Evolutionary conservation across 2,797 vertebrate species (phyloP).

Genomic region (Toxotes lorentzi): DNA sequence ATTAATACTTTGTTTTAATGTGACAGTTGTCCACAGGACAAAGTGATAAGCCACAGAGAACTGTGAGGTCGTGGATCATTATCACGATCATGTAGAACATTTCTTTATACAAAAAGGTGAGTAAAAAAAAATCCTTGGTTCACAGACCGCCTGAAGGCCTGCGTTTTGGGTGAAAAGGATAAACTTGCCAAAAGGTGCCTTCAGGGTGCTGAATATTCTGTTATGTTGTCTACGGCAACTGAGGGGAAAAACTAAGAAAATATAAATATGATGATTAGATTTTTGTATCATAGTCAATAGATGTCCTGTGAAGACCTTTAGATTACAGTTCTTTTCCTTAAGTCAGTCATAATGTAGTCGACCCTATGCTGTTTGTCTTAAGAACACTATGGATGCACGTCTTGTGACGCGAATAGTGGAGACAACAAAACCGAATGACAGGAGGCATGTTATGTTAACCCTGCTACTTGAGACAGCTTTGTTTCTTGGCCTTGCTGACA

Average conservation of each 20-base stretch:
- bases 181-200: not conserved
- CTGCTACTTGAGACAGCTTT: not conserved
- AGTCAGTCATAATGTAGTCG: not conserved
- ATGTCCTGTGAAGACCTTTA: not conserved
- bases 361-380: constrained; percentile 7
- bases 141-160: not conserved
- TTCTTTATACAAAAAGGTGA: not conserved
- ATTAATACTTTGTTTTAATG: not conserved
- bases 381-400: not conserved
- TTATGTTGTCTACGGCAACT: not conserved
- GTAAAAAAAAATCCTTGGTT: not conserved
- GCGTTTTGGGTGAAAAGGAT: not conserved
- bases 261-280: not conserved
- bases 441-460: not conserved
- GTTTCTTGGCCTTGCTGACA: not conserved
- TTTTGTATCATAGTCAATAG: not conserved
- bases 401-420: constrained; percentile 24
- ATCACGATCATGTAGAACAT: not conserved
- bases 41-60: not conserved
- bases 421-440: constrained; percentile 1
- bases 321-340: not conserved
- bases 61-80: not conserved
- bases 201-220: not conserved
- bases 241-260: not conserved
- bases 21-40: not conserved